A percentile compares a stretch with the other conserved stretches of the same genome.
Evolutionary conservation across 2,888 invertebrate genomes (phyloP).

Genomic region (Pandemis cinnamomeana): DNA sequence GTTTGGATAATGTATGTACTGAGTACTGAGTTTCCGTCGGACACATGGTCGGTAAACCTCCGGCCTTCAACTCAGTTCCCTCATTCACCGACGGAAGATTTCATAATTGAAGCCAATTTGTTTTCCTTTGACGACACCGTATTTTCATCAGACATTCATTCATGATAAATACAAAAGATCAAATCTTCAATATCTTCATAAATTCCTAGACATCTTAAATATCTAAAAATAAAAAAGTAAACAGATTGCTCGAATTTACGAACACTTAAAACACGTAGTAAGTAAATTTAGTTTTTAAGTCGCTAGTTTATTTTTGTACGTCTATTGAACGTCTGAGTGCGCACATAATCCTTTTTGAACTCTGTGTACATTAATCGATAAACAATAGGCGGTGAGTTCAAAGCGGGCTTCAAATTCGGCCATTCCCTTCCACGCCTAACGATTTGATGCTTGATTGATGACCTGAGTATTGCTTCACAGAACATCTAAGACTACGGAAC

Average conservation of each 20-base stretch:
- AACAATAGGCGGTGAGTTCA: conserved; percentile 35
- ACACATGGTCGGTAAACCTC: conserved; percentile 30
- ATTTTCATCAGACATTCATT: conserved; percentile 17
- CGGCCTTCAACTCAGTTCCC: conserved; percentile 26
- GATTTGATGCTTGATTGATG: conserved; percentile 38
- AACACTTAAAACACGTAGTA: conserved; percentile 18
- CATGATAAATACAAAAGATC: conserved; percentile 11
- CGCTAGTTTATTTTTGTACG: conserved; percentile 16
- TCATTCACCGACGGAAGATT: conserved; percentile 29
- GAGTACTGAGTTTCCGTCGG: conserved; percentile 7
- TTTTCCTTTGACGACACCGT: conserved; percentile 12
- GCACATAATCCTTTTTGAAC: conserved; percentile 15
- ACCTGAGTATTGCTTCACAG: conserved; percentile 22
- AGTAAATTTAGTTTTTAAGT: conserved; percentile 29
- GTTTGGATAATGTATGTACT: neutral
- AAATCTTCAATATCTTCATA: neutral
- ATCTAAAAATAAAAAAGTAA: conserved; percentile 27
- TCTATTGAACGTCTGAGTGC: conserved; percentile 26
- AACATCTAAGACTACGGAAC: conserved; percentile 28
- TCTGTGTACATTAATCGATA: conserved; percentile 28
- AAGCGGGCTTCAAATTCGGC: conserved; percentile 27
- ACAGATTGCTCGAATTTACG: conserved; percentile 20
- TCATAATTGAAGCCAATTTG: conserved; percentile 8
- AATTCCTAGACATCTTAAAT: conserved; percentile 12
- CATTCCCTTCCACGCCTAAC: conserved; percentile 21